Base-by-base conservation (phyloP, 2,888 invertebrate genomes). In the Drosophila peninsularis region DNA sequence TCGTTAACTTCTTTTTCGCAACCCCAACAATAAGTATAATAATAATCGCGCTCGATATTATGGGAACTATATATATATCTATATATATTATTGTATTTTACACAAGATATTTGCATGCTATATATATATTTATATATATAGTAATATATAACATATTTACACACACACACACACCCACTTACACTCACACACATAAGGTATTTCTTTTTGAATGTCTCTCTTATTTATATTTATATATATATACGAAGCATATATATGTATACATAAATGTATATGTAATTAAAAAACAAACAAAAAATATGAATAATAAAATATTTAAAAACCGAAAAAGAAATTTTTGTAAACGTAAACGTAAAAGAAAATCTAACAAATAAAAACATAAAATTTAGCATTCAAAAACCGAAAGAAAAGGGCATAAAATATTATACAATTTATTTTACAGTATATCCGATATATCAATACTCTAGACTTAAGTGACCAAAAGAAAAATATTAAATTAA, bases 401-500 rank as follows among this genome's bases (percentile, higher is more conserved):
- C 17, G 53, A 30, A 34, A 24, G 27, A 45, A 56, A 62, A 47
- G 74, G 66, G 56, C 77, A 82, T 71, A 84, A 84, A 61, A 88
- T 73, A 83, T 83, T 80, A 82, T 82, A 87, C 71, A 85, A 75
- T 79, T 83, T 89, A 89, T 90, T 88, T 90, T 88, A 89, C 89
- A 90, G 77, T 89, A 81, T 82, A 85, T 74, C 62, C 78, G 66
- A 88, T 90, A 88, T 88, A 87, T 83, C 78, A 78, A 87, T 87
- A 90, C 81, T 82, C 77, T 89, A 82, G 81, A 65, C 24, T n/a
- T 82, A 82, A 88, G 88, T 76, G 79, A 82, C 67, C 77, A 86
- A 60, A 82, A 85, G n/a, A 55, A 50, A 69, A 64, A 71, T 71
- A 71, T 52, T 37, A 52, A 52, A 37, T 37, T 52, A 52, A 52